Evolutionary conservation across 2,797 vertebrate genomes (phyloP).

Genomic region (Cryptoblepharus egeriae): DNA sequence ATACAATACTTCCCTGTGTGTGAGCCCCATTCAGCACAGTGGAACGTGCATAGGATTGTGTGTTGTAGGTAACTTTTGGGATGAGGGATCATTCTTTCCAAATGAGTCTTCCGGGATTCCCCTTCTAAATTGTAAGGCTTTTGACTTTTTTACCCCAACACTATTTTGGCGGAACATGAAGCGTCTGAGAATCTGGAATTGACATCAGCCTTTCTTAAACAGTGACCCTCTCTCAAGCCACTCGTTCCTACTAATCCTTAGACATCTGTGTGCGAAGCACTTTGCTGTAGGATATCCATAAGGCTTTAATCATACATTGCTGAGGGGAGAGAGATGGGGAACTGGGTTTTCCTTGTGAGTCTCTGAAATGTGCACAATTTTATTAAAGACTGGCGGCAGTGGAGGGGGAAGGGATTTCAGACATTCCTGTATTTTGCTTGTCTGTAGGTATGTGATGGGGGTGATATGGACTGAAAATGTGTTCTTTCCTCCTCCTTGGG

Average conservation of each 20-base stretch:
- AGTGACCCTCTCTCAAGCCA: background rate
- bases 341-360: background rate
- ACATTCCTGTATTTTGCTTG: background rate
- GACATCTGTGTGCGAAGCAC: background rate
- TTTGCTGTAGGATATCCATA: background rate
- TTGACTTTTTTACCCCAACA: background rate
- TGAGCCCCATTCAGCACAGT: no score
- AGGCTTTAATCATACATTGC: background rate
- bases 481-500: background rate
- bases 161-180: background rate
- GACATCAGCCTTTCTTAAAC: background rate
- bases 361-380: background rate
- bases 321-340: background rate
- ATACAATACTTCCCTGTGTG: no score
- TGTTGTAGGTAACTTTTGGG: background rate
- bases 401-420: background rate
- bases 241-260: background rate
- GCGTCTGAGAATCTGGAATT: background rate
- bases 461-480: background rate
- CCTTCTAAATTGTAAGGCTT: background rate
- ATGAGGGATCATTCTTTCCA: background rate
- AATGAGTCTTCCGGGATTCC: background rate
- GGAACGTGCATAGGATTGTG: no score
- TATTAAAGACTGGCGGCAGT: background rate
- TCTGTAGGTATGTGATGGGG: no score